Evolutionary conservation across 2,888 invertebrate species (phyloP).

Genomic region (Syrphus vitripennis): DNA sequence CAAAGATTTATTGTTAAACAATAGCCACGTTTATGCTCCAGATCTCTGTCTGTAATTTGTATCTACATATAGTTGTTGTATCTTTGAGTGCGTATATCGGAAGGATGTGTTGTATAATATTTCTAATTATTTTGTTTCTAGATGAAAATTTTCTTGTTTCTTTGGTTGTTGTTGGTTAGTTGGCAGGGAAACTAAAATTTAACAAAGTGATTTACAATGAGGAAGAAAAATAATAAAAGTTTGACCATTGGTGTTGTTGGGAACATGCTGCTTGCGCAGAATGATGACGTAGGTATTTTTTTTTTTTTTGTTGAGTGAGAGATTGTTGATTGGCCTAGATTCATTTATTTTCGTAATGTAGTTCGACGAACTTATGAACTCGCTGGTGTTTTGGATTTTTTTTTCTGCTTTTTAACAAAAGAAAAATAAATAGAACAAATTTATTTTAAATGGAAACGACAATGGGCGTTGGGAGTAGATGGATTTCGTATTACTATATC

Average conservation of each 20-base stretch:
- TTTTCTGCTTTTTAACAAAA: not conserved
- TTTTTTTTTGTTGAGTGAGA: too few relatives aligned
- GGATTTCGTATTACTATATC: not conserved
- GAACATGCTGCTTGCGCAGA: conserved; percentile 40
- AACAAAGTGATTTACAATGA: conserved; percentile 48
- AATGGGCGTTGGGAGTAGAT: not conserved
- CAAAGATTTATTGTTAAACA: conserved; percentile 20
- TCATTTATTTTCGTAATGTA: not conserved
- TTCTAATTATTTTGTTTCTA: conserved; percentile 22
- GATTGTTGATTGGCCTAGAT: conserved; percentile 44
- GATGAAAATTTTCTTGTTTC: conserved; percentile 21
- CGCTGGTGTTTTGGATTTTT: not conserved
- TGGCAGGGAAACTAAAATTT: conserved; percentile 37
- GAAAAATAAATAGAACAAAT: not conserved
- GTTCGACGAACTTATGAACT: conserved; percentile 46
- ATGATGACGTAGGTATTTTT: conserved; percentile 41
- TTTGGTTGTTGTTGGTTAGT: too few relatives aligned
- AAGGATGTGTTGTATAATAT: not conserved
- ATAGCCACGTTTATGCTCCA: conserved; percentile 8
- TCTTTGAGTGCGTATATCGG: not conserved
- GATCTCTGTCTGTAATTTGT: not conserved
- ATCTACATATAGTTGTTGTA: not conserved
- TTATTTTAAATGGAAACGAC: not conserved
- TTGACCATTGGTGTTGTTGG: not conserved
- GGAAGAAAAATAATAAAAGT: not conserved